phyloP scores from a whole-genome alignment of 2,797 vertebrate species.

The Oreochromis mossambicus region DNA sequence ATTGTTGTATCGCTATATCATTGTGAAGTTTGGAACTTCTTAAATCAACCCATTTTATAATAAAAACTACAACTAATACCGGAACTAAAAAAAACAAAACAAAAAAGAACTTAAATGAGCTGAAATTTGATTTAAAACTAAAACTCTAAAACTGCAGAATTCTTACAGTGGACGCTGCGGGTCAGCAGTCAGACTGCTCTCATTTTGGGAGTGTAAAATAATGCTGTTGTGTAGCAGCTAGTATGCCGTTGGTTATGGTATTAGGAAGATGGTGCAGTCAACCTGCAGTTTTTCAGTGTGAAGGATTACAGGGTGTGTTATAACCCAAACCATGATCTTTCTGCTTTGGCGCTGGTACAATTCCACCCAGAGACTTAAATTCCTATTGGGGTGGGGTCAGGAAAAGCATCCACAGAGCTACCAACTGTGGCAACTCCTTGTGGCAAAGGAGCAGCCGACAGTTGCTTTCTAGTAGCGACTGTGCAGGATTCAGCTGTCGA shows the following conservation, averaged over 20 bases:
- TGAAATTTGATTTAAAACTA: background rate
- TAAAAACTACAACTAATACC: background rate
- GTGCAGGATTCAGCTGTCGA: background rate
- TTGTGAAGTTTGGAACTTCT: background rate
- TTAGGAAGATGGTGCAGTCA: background rate
- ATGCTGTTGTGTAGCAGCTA: background rate
- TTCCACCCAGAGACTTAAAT: background rate
- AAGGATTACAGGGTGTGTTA: background rate
- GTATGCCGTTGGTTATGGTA: background rate
- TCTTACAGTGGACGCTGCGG: background rate
- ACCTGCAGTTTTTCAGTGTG: background rate
- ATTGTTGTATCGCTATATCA: background rate
- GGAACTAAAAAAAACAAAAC: background rate
- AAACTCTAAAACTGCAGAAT: background rate
- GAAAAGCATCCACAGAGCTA: background rate
- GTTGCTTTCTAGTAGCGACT: background rate
- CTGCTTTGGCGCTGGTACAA: background rate
- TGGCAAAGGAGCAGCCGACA: background rate
- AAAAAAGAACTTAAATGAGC: background rate
- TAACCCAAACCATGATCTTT: background rate
- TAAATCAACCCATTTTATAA: background rate
- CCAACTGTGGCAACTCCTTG: background rate
- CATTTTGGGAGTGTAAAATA: background rate
- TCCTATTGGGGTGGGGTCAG: background rate
- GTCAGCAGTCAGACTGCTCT: background rate